These are phyloP conservation scores for Psix sp. DNA, from an alignment of 1,140 invertebrate genomes.

Conservation along the genomic window DNA sequence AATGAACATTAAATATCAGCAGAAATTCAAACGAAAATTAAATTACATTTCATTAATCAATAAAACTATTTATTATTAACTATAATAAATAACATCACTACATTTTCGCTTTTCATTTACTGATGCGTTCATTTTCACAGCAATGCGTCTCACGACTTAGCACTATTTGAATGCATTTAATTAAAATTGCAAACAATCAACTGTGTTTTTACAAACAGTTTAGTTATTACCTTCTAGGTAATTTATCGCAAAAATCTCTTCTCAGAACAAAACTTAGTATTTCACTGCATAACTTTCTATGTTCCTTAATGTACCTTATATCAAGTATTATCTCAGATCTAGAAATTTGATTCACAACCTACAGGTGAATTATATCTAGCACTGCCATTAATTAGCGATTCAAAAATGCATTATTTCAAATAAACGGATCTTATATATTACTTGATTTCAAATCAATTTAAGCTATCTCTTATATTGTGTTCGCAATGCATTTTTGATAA, in stretches of 20 bases:
- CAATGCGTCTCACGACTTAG: neutral
- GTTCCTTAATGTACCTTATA: conserved; percentile 4
- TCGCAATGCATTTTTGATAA: neutral
- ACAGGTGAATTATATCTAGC: conserved; percentile 19
- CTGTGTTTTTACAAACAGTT: neutral
- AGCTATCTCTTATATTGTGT: too few relatives aligned
- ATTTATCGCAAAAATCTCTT: conserved; percentile 4
- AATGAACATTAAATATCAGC: too few relatives aligned
- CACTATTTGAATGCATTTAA: neutral
- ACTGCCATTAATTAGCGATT: conserved; percentile 15
- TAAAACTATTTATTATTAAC: too few relatives aligned
- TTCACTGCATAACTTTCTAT: conserved; percentile 18
- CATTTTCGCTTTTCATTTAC: too few relatives aligned
- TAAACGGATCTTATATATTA: neutral
- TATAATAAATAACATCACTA: too few relatives aligned
- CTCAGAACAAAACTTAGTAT: neutral
- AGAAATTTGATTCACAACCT: conserved; percentile 21
- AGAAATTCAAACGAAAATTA: too few relatives aligned
- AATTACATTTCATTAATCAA: too few relatives aligned
- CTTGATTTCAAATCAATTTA: too few relatives aligned
- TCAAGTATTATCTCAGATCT: conserved; percentile 20
- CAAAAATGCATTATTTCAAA: neutral
- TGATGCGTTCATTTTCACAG: too few relatives aligned
- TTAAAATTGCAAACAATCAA: neutral
- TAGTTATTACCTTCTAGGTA: neutral